phyloP scores from a whole-genome alignment of 2,113 vertebrate genomes.

The Alaudala cheleensis region DNA sequence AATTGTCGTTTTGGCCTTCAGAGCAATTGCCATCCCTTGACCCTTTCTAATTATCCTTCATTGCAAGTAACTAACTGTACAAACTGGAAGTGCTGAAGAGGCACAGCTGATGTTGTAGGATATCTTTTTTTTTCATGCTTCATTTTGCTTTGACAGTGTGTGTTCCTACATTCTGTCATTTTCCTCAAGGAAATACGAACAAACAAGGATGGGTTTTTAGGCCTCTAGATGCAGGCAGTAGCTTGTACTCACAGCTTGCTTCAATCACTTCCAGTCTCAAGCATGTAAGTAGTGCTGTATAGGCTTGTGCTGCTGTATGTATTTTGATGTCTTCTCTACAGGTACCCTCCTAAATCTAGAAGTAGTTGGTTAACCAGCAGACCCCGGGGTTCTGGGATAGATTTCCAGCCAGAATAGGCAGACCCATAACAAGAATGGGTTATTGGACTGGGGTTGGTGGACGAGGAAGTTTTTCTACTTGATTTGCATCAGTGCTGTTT shows the following conservation, averaged over 20 bases:
- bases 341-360: not conserved
- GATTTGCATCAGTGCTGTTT: not conserved
- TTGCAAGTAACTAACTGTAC: not conserved
- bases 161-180: not conserved
- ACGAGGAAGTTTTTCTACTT: rapidly evolving
- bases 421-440: not conserved
- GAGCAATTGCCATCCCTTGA: not conserved
- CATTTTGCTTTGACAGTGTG: not conserved
- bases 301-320: not conserved
- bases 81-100: not conserved
- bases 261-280: not conserved
- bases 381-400: not conserved
- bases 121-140: not conserved
- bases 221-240: not conserved
- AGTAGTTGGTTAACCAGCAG: not conserved
- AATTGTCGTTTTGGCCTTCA: not conserved
- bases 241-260: not conserved
- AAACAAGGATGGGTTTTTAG: not conserved
- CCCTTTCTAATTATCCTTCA: not conserved
- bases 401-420: not conserved
- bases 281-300: not conserved
- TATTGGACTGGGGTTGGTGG: not conserved
- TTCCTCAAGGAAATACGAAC: not conserved
- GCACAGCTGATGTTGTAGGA: not conserved
- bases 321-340: not conserved